A percentile compares a stretch with the other conserved stretches of the same genome.
Conservation (phyloP, 2,797 vertebrate genomes). For the Sebastes aleutianus region DNA sequence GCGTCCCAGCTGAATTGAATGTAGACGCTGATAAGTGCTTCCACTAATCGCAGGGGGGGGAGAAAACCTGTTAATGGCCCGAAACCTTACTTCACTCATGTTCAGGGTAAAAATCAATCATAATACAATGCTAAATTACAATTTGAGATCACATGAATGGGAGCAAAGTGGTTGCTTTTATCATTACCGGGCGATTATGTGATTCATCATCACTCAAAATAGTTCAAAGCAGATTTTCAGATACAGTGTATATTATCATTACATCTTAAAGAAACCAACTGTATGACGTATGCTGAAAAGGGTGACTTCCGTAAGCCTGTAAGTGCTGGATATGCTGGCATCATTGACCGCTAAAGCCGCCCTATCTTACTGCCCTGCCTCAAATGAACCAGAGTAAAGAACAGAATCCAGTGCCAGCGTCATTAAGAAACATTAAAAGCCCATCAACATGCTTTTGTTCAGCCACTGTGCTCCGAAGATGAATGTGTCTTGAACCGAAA, state of each 20-base stretch:
- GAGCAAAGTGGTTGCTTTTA: slow-evolving; percentile 52
- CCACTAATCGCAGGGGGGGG: slow-evolving; percentile 43
- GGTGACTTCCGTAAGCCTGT: slow-evolving; percentile 22
- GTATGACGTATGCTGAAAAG: neutral
- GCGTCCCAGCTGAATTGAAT: slow-evolving; percentile 45
- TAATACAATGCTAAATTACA: slow-evolving; percentile 45
- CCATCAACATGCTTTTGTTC: slow-evolving; percentile 68
- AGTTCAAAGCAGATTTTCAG: slow-evolving; percentile 25
- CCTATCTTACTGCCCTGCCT: slow-evolving; percentile 30
- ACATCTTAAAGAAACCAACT: slow-evolving; percentile 15
- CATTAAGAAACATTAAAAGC: slow-evolving; percentile 75
- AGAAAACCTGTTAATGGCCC: slow-evolving; percentile 44
- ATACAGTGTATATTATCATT: neutral
- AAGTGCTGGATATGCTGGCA: slow-evolving; percentile 27
- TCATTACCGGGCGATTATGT: slow-evolving; percentile 27
- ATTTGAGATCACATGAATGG: slow-evolving; percentile 41
- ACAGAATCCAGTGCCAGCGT: slow-evolving; percentile 43
- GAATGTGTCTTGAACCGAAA: slow-evolving; percentile 50
- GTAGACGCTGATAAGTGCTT: slow-evolving; percentile 53
- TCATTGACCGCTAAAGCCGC: slow-evolving; percentile 47
- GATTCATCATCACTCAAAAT: slow-evolving; percentile 31
- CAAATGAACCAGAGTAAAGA: slow-evolving; percentile 57
- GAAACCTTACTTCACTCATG: slow-evolving; percentile 45
- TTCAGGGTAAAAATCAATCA: slow-evolving; percentile 61
- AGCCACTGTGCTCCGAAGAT: slow-evolving; percentile 40